Conservation (phyloP, 30 jellyfish, hydroid and myxozoan genomes). For the Hydra vulgaris region DNA sequence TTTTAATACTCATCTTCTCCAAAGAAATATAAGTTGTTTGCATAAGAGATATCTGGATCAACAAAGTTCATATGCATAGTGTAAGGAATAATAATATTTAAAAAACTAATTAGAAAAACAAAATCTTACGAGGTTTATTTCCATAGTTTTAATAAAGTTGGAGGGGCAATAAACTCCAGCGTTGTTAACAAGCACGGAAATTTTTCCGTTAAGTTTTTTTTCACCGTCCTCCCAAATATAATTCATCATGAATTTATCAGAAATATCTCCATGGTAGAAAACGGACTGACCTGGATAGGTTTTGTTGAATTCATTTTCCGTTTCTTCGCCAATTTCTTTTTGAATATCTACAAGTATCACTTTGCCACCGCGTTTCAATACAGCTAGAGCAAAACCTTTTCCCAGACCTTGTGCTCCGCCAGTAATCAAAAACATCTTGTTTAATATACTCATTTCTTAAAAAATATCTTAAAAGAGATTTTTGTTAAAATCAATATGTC, state of each 20-base stretch:
- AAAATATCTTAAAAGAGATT: not conserved
- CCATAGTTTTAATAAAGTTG: not conserved
- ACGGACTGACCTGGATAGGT: not conserved
- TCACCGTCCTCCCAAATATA: not conserved
- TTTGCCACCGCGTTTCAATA: not conserved
- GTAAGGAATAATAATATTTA: not conserved
- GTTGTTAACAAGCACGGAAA: not conserved
- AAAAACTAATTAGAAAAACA: not conserved
- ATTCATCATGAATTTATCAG: not conserved
- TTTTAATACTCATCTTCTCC: slow-evolving; percentile 17
- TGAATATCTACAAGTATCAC: not conserved
- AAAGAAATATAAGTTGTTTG: slow-evolving; percentile 17
- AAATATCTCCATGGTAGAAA: not conserved
- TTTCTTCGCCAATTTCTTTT: not conserved
- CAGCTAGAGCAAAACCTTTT: not conserved
- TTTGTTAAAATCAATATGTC: no score
- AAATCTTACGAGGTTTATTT: not conserved
- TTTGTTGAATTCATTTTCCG: not conserved
- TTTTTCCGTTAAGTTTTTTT: not conserved
- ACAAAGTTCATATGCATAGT: not conserved
- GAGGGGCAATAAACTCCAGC: not conserved
- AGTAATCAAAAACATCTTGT: not conserved
- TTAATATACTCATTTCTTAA: not conserved
- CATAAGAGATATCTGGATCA: slow-evolving; percentile 20
- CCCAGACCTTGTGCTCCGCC: not conserved